Evolutionary conservation across 2,797 vertebrate genomes (phyloP), one percentile per base, ranked within the genome.

Genomic region (Spea hammondii): DNA sequence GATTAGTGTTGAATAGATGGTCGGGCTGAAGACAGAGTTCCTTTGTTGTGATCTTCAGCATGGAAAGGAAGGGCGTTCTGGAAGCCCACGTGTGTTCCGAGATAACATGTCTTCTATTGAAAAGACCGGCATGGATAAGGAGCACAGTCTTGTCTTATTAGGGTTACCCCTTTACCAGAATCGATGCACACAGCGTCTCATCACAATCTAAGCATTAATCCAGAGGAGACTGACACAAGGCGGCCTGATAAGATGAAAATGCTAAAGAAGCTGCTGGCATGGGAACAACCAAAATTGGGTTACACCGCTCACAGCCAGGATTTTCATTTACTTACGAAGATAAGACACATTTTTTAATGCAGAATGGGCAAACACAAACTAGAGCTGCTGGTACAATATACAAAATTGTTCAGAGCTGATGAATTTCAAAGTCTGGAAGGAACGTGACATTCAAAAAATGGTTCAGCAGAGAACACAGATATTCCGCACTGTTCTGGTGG

Each of bases 1-100:
- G 64, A 81, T 81, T 77, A 81, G 70, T 13, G 54, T 49, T 47
- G 70, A 70, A 77, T 68, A 76, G 79, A 81, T 68, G 70, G 65
- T 65, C 55, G 51, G 74, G 7, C 10, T 6, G 49, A 73, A 72
- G 49, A 74, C 78, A 80, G 75, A 65, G 60, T 72, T 53, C 45
- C 68, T 79, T 79, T 80, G 74, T 80, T 80, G 12, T 11, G 17
- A 64, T 57, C 74, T 47, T 68, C 68, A 71, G 64, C 54, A 55
- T 62, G 47, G 54, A 14, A 73, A 76, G 79, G 55, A 67, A 72
- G 9, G 55, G 60, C 64, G 79, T 53, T 53, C 46, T 49, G 74
- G 67, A 65, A 17, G 69, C 46, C 6, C 50, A 65, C 44, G 59
- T 73, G 79, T 45, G 4, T 45, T 48, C 48, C 4, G 65, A 68